Evolutionary conservation across 2,888 invertebrate genomes (phyloP).

Genomic region (Heliconius erato): DNA sequence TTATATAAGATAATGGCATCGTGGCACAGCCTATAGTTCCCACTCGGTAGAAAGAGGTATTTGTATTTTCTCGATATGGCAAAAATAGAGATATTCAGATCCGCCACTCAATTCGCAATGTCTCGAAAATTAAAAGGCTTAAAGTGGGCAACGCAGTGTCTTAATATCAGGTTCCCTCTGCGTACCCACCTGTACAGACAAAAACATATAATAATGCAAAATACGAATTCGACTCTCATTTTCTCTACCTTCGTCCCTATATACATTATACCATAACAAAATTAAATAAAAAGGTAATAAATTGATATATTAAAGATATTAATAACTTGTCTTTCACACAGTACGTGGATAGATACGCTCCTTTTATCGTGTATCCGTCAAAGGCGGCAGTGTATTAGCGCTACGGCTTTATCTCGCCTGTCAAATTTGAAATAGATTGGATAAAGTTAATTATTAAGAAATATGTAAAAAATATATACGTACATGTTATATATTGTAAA

Average conservation of each 20-base stretch:
- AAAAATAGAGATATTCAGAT: too few species aligned
- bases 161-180: too few species aligned
- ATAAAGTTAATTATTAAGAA: constrained; percentile 61
- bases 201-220: background rate
- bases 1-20: too few species aligned
- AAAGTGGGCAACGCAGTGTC: too few species aligned
- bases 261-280: background rate
- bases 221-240: background rate
- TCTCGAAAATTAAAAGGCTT: too few species aligned
- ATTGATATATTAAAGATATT: constrained; percentile 14
- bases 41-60: too few species aligned
- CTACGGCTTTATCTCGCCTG: constrained; percentile 68
- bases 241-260: background rate
- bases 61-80: too few species aligned
- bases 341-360: constrained; percentile 50
- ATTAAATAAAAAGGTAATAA: background rate
- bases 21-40: too few species aligned
- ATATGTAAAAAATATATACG: constrained; percentile 44
- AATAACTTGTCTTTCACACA: constrained; percentile 28
- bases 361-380: constrained; percentile 63
- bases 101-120: too few species aligned
- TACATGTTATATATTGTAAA: background rate
- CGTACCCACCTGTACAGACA: background rate
- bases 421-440: constrained; percentile 76
- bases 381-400: constrained; percentile 58